Evolutionary conservation across 2,888 invertebrate genomes (phyloP), one percentile per base, ranked within the genome.

Genomic region (Nowickia ferox): DNA sequence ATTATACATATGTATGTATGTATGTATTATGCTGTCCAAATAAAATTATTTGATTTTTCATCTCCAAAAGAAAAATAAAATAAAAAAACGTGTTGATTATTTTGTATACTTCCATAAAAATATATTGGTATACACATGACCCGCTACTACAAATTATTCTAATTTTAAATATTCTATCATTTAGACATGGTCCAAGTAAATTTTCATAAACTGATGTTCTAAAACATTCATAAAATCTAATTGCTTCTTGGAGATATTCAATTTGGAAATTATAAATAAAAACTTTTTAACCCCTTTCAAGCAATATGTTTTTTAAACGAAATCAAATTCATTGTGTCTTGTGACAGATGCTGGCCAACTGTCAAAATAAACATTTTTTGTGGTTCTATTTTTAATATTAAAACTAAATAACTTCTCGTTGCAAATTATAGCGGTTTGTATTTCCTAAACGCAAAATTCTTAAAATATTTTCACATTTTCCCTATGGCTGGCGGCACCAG

Each of bases 271-370:
- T 48, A 13, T 42, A 9, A 78, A 30, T 9, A 63, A 44, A 71
- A 79, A 19, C 5, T n/a, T 46, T 51, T 68, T 63, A 75, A 69
- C 69, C 55, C 30, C 75, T 82, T 82, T 82, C 13, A 68, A 68
- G 22, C 63, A 42, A 55, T 61, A 46, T 46, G n/a, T 30, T 74
- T 68, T 30, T 15, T 9, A 19, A 59, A 46, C 5, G 30, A 44
- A 65, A n/a, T 15, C 9, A 42, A 55, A 71, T 44, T 22, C 19
- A 61, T 30, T 6, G 19, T 74, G 71, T 11, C 44, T 61, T 44
- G 61, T 74, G 85, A 71, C 79, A 83, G 85, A 79, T 82, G 78
- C 65, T 79, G 85, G 53, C 78, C 78, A 86, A 82, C 78, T 82
- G 82, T 79, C 53, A 71, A 83, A 79, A 78, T 63, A 82, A 11